phyloP scores from a whole-genome alignment of 2,888 invertebrate species.

The Watsonalla cultraria region DNA sequence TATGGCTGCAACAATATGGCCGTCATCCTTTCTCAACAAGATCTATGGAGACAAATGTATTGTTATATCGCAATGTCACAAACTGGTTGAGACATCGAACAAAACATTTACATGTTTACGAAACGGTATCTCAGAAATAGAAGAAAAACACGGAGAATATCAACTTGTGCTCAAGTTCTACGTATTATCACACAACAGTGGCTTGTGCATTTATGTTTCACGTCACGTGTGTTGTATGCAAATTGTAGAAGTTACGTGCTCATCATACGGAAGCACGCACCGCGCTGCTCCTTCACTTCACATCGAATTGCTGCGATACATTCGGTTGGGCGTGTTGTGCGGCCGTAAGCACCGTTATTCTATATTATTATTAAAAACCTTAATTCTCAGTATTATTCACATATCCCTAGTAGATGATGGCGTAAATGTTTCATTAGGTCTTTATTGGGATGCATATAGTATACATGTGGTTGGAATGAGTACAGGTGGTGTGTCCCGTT shows the following conservation, averaged over 20 bases:
- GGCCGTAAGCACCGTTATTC: background rate
- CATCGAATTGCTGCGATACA: slow-evolving; percentile 26
- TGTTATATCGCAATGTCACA: background rate
- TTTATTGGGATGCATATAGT: too few relatives aligned
- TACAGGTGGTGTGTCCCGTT: too few relatives aligned
- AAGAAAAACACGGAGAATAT: background rate
- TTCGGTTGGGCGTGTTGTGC: background rate
- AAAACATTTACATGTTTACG: slow-evolving; percentile 1
- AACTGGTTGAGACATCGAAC: background rate
- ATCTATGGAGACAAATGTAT: background rate
- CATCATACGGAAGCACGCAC: slow-evolving; percentile 34
- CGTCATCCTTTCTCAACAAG: background rate
- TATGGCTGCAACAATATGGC: too few relatives aligned
- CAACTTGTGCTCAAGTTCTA: slow-evolving; percentile 14
- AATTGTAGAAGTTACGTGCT: slow-evolving; percentile 50
- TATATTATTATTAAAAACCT: background rate
- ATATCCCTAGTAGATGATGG: too few relatives aligned
- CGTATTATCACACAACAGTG: slow-evolving; percentile 19
- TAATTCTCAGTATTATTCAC: slow-evolving; percentile 15
- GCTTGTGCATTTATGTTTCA: slow-evolving; percentile 31
- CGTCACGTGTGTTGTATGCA: slow-evolving; percentile 52
- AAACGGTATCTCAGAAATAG: slow-evolving; percentile 1
- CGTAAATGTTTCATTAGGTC: too few relatives aligned
- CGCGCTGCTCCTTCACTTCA: slow-evolving; percentile 23
- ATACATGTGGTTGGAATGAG: too few relatives aligned